Evolutionary conservation across 2,113 vertebrate species (phyloP).

Genomic region (Cathartes aura): DNA sequence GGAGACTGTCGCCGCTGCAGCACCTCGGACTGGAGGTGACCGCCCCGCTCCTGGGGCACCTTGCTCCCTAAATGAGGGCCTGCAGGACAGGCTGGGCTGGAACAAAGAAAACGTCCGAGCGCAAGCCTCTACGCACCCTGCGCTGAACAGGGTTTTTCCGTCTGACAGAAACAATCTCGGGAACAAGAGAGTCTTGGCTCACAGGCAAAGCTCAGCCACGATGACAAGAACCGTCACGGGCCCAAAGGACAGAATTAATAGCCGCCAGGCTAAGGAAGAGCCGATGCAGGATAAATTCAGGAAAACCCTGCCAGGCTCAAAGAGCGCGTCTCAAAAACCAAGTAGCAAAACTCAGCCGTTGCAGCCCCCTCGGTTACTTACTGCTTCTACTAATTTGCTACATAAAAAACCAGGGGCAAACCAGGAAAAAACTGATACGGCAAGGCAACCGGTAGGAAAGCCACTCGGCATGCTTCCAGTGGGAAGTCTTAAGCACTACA

Average conservation of each 20-base stretch:
- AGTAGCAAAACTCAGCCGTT: not conserved
- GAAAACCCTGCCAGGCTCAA: not conserved
- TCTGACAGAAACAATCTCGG: not conserved
- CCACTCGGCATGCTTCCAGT: accelerated
- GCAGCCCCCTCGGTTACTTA: not conserved
- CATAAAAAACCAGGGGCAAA: not conserved
- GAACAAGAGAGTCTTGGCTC: not conserved
- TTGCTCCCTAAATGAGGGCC: not conserved
- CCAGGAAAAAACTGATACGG: accelerated
- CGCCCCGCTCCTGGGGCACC: too few relatives aligned
- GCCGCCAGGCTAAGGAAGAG: not conserved
- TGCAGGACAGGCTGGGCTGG: not conserved
- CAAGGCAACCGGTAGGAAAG: not conserved
- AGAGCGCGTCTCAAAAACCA: not conserved
- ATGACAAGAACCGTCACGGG: not conserved
- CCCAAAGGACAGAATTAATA: not conserved
- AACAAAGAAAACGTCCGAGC: constrained; percentile 53
- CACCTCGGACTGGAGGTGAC: not conserved
- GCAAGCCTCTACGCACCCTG: not conserved
- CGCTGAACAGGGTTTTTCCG: not conserved
- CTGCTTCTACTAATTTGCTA: not conserved
- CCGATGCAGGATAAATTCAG: not conserved
- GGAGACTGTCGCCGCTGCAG: not conserved
- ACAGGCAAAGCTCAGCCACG: not conserved
- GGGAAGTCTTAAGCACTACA: not conserved